Evolutionary conservation across 2,888 invertebrate species (phyloP), one percentile per base, ranked within the genome.

Genomic region (Apomyelois bistriatella): DNA sequence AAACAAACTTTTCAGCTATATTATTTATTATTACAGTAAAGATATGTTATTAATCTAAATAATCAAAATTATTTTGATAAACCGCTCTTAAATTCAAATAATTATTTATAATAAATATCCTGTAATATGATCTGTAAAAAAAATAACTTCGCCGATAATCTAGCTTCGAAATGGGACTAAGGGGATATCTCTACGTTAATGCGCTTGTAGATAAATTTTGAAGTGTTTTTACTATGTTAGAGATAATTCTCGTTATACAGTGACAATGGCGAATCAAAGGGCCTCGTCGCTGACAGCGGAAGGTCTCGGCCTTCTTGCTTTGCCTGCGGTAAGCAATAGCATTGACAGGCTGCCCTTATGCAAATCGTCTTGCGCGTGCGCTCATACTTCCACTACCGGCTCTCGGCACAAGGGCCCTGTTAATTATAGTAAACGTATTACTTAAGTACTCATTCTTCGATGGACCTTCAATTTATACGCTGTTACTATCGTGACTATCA

Each of bases 331-430:
- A 22, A 22, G 22, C 3, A 3, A 22, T 79, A 79, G 71, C 81
- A 84, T 82, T 82, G 82, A 80, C 75, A 76, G 65, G 22, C 76
- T 78, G 78, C 80, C 81, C 82, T 83, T 85, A 87, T 84, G 86
- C 87, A 85, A 88, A 87, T 87, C 79, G 70, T 79, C 77, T 72
- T 69, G 46, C 32, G 46, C 46, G 46, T 72, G 73, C 73, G 70
- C 76, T 70, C 72, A 68, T 65, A 57, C 62, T 60, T 61, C 65
- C 56, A 65, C 70, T 72, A 63, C 70, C 70, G 68, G 66, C 41
- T 22, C 22, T 42, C 43, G 32, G 7, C n/a, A 22, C 30, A 48
- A 53, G 49, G 52, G 49, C 49, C 17, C 36, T 43, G 36, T 52
- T 22, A 52, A 43, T 52, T 52, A 52, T 52, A 9, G 52, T 52